Conservation (phyloP, 1,140 invertebrate species). For the Heliconius eleuchia region DNA sequence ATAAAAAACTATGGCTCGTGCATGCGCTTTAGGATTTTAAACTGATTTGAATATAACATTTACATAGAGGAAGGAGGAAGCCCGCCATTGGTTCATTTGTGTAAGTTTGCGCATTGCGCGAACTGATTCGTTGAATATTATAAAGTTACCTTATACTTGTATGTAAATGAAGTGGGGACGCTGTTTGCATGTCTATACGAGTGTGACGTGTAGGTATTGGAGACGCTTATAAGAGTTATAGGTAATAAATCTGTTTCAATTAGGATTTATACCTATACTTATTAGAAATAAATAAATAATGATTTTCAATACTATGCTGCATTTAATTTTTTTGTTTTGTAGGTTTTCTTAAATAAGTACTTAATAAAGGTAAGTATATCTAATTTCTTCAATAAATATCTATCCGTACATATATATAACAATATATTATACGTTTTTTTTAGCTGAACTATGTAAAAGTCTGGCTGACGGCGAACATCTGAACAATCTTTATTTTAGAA, state of each 20-base stretch:
- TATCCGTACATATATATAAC: not conserved
- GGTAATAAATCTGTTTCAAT: not conserved
- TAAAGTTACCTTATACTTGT: not conserved
- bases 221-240: not conserved
- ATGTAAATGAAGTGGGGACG: slow-evolving; percentile 24
- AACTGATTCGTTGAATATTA: slow-evolving; percentile 56
- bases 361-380: too few relatives aligned
- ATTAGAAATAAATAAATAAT: too few relatives aligned
- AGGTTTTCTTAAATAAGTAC: too few relatives aligned
- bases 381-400: too few relatives aligned
- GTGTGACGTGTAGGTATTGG: not conserved
- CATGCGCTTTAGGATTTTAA: slow-evolving; percentile 77
- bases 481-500: slow-evolving; percentile 51
- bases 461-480: slow-evolving; percentile 56
- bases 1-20: slow-evolving; percentile 68
- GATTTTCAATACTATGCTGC: too few relatives aligned
- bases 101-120: slow-evolving; percentile 62
- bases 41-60: slow-evolving; percentile 78
- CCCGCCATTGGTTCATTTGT: slow-evolving; percentile 63
- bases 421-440: not conserved
- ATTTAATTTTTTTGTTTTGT: too few relatives aligned
- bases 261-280: too few relatives aligned
- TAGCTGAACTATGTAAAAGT: slow-evolving; percentile 29
- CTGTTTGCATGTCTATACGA: slow-evolving; percentile 22
- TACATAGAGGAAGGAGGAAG: slow-evolving; percentile 55